Percentiles rank a stretch among this genome's conserved stretches.
Evolutionary conservation across 2,113 vertebrate species (phyloP).

Genomic region (Pyxicephalus adspersus): DNA sequence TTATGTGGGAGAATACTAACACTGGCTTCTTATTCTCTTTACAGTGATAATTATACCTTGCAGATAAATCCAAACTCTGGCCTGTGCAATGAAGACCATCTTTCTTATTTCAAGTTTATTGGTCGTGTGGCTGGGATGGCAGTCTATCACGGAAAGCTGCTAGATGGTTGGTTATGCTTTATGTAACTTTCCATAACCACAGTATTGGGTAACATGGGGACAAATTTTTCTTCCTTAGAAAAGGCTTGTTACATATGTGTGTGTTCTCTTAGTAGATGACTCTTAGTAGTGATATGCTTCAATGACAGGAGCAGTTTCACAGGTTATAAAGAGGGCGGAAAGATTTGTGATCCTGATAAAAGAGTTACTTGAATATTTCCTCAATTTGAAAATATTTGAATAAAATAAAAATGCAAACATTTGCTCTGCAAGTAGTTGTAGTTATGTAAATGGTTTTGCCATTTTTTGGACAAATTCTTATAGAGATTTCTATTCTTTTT

Average conservation of each 20-base stretch:
- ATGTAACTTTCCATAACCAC: background rate
- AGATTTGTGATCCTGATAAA: no score
- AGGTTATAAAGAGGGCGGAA: no score
- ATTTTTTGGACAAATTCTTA: background rate
- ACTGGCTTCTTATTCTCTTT: conserved; percentile 58
- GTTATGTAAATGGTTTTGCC: no score
- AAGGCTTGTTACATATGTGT: no score
- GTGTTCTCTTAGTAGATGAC: no score
- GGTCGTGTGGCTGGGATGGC: conserved; percentile 98
- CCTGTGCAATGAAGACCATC: conserved; percentile 96
- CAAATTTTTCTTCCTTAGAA: no score
- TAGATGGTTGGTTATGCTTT: conserved; percentile 84
- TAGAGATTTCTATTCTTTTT: conserved; percentile 54
- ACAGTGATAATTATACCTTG: conserved; percentile 96
- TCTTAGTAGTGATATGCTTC: no score
- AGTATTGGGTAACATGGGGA: background rate
- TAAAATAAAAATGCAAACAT: no score
- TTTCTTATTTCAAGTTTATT: conserved; percentile 98
- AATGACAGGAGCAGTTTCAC: no score
- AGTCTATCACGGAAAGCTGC: conserved; percentile 93
- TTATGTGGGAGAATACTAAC: background rate
- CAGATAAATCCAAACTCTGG: conserved; percentile 99
- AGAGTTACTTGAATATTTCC: no score
- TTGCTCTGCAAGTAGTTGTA: no score
- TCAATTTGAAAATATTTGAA: no score